Conservation (phyloP, 2,888 invertebrate genomes). For the Hydraecia micacea region DNA sequence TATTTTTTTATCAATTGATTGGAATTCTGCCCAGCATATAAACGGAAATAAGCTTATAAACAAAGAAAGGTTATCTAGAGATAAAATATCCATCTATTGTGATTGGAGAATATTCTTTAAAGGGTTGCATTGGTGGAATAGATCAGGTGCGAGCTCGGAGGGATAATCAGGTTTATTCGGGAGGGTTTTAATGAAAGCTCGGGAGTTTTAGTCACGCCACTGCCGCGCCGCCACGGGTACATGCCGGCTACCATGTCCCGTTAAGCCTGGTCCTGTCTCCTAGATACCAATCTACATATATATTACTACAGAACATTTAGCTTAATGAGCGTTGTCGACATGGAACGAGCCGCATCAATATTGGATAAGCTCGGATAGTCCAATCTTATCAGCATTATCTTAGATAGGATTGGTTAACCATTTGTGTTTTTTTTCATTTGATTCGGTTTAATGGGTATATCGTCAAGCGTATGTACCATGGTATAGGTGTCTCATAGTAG, state of each 20-base stretch:
- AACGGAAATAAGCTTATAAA: background rate
- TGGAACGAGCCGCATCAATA: conserved; percentile 53
- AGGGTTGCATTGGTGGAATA: conserved; percentile 61
- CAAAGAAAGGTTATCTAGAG: background rate
- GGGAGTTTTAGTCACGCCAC: conserved; percentile 67
- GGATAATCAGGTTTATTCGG: conserved; percentile 73
- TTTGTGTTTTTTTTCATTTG: conserved; percentile 40
- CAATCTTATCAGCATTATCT: conserved; percentile 54
- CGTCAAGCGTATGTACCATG: background rate
- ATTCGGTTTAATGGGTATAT: conserved; percentile 22
- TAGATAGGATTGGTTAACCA: conserved; percentile 33
- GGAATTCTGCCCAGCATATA: background rate
- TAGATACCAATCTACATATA: conserved; percentile 52
- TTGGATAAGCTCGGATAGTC: conserved; percentile 45
- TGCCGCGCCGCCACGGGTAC: conserved; percentile 52
- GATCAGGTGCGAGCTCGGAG: conserved; percentile 71
- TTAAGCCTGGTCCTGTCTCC: conserved; percentile 53
- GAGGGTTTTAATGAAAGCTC: conserved; percentile 76
- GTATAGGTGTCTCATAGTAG: background rate
- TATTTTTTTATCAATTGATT: conserved; percentile 2
- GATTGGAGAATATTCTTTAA: conserved; percentile 51
- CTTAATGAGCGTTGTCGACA: conserved; percentile 62
- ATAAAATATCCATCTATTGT: conserved; percentile 32
- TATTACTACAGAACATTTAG: conserved; percentile 51
- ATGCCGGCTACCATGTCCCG: conserved; percentile 48